Evolutionary conservation across 2,113 vertebrate species (phyloP), one percentile per base, ranked within the genome.

Genomic region (Microcebus jonahi): DNA sequence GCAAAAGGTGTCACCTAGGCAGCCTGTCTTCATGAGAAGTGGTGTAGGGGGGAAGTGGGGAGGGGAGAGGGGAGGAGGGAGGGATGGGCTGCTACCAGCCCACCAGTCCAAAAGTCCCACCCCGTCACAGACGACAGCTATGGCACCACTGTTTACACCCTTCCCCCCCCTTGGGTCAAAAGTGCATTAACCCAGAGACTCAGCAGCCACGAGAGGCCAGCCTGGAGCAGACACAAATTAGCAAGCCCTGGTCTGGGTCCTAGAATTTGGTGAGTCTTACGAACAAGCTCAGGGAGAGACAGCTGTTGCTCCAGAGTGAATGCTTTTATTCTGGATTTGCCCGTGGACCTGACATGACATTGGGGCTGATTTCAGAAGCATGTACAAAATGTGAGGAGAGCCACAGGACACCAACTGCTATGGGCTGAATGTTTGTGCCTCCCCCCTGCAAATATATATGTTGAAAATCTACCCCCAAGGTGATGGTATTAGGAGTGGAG

Each of bases 141-240:
- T 36, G 48, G 36, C 57, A 31, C 50, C 18, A 20, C 45, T 53
- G 61, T 94, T 91, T 73, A 63, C 18, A 68, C 73, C 71, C 4
- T 80, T 67, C 71, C 76, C 68, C 27, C 45, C 42, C 29, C 76
- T 70, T 90, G 92, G 94, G 71, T 96, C 94, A 96, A 97, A 95
- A 97, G 95, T 81, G 3, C n/a, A 92, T 75, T 97, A 88, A 79
- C 39, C 39, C 67, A 88, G 18, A 23, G 27, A 86, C 79, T 96
- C 67, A 84, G 94, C 57, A 6, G 39, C 88, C 36, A 77, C 84
- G 93, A 84, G 76, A 70, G 45, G 90, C 97, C 93, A 4, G 13
- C 76, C 87, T 67, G 68, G 53, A 80, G 53, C 67, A 36, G 94
- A 75, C 96, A 97, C 45, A 86, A 70, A 18, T 18, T 75, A 79